Evolutionary conservation across 2,113 vertebrate species (phyloP), one percentile per base, ranked within the genome.

Genomic region (Cynoglossus semilaevis): DNA sequence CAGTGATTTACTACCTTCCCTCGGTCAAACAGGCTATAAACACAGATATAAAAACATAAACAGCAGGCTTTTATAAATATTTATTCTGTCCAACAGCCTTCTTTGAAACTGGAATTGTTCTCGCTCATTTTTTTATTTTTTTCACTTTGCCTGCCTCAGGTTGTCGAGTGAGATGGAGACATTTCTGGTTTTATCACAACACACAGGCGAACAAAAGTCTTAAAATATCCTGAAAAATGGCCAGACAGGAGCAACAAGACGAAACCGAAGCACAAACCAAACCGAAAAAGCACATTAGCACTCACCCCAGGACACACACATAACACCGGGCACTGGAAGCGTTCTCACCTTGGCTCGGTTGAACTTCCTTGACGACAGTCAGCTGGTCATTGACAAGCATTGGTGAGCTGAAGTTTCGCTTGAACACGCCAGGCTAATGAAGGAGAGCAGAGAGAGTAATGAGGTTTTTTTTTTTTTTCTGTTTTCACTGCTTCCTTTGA

Each of bases 381-480:
- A 92, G 85, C 49, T 90, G 93, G 9, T 94, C 92, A 3, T 90
- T 92, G 67, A 93, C 86, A 41, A 96, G 87, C 71, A 94, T 87
- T 0, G 95, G 94, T 2, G 94, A 94, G 80, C 94, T 96, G 90
- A 96, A 94, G 86, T 96, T 96, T 15, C 94, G 88, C 57, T 93
- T 93, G 88, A 96, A 96, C n/a, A 92, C 92, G 17, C 92, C 89
- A 6, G 92, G 88, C 94, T 94, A 57, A 77, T 38, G 43, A 51
- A 69, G 29, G 56, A 67, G 15, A 86, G 35, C 44, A 68, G 36
- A 81, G 44, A 55, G 64, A 41, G 38, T 13, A 40, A 40, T 40
- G 38, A 29, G 37, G 51, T 55, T 65, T 62, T 54, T 67, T 58
- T 55, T 59, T 4, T n/a, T 12, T n/a, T 2, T 46, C 17, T 34